Conservation (phyloP, 2,888 invertebrate species). For the Macrosiphum euphorbiae region DNA sequence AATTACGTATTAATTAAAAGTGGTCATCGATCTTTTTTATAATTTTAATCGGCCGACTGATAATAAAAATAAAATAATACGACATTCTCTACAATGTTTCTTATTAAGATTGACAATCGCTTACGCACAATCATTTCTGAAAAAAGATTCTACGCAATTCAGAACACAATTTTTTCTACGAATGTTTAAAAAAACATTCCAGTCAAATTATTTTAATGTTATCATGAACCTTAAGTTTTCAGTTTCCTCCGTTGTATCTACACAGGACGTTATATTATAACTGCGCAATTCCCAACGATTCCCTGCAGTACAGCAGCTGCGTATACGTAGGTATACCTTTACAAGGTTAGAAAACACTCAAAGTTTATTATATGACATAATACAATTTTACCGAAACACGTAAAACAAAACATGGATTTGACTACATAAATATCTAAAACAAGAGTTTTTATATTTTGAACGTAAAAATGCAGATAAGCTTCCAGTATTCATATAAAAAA, state of each 20-base stretch:
- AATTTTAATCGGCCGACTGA: slow-evolving; percentile 8
- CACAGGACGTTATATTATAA: neutral
- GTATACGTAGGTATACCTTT: neutral
- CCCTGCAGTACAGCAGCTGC: neutral
- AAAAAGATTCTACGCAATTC: neutral
- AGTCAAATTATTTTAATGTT: neutral
- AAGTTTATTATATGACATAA: neutral
- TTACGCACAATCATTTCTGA: slow-evolving; percentile 1
- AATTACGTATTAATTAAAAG: slow-evolving; percentile 42
- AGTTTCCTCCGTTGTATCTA: slow-evolving; percentile 25
- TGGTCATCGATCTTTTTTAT: slow-evolving; percentile 36
- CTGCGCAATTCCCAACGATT: slow-evolving; percentile 32
- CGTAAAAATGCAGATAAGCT: too few relatives aligned
- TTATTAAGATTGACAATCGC: slow-evolving; percentile 47
- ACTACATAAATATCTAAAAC: neutral
- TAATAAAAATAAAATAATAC: neutral
- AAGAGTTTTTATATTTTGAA: too few relatives aligned
- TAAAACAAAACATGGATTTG: too few relatives aligned
- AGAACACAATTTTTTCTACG: neutral
- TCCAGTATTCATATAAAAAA: too few relatives aligned
- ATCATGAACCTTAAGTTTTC: neutral
- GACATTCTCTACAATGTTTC: neutral
- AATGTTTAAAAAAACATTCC: neutral
- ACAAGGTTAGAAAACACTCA: neutral
- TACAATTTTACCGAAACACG: neutral